Conservation (phyloP, 1,140 invertebrate species). For the Tetranychus cinnabarinus region DNA sequence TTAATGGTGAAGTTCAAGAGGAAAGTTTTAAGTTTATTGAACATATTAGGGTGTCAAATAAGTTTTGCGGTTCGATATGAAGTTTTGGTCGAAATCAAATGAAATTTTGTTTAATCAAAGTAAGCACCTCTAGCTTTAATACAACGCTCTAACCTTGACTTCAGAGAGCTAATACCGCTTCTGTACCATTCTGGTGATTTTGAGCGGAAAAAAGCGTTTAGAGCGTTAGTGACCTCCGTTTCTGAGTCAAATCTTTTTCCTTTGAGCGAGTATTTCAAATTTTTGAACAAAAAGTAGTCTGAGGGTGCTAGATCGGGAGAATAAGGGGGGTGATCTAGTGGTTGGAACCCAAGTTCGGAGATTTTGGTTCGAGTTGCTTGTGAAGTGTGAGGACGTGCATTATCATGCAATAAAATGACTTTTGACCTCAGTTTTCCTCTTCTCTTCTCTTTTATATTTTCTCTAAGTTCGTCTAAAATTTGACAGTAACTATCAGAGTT, state of each 20-base stretch:
- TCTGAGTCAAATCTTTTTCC: not conserved
- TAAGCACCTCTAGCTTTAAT: no score
- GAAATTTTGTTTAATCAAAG: no score
- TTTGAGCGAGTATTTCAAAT: not conserved
- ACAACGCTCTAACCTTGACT: no score
- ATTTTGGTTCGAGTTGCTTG: not conserved
- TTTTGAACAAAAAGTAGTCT: not conserved
- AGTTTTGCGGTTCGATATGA: no score
- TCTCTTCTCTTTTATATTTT: not conserved
- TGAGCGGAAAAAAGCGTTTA: no score
- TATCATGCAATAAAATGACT: not conserved
- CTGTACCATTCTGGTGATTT: no score
- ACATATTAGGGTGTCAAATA: no score
- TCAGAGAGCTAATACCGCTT: no score
- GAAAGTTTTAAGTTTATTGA: no score
- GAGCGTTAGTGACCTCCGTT: not conserved
- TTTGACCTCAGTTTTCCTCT: not conserved
- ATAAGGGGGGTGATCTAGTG: not conserved
- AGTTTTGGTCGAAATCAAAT: no score
- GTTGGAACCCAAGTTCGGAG: not conserved
- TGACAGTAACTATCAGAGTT: constrained; percentile 5
- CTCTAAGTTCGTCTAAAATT: constrained; percentile 2
- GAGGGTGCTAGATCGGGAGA: not conserved
- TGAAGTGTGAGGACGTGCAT: not conserved
- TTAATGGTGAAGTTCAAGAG: no score